A percentile compares a stretch with the other conserved stretches of the same genome.
Evolutionary conservation across 1,140 invertebrate genomes (phyloP).

Genomic region (Lutraria rhynchaena): DNA sequence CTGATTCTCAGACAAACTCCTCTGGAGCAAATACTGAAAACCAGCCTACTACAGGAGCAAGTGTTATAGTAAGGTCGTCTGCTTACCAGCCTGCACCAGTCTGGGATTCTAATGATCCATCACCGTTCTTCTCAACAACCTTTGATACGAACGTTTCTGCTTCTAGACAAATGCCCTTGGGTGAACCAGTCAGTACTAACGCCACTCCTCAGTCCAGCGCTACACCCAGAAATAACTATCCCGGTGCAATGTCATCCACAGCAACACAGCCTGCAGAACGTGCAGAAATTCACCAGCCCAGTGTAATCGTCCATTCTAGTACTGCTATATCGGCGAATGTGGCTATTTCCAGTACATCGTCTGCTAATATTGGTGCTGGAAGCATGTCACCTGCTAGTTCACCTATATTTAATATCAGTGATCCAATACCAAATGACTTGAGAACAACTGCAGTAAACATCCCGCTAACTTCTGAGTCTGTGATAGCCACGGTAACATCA

Average conservation of each 20-base stretch:
- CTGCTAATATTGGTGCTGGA: not conserved
- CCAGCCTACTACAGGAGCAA: constrained; percentile 3
- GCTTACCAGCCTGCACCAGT: constrained; percentile 21
- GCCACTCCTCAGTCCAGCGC: not conserved
- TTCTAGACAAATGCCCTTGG: not conserved
- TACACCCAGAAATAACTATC: not conserved
- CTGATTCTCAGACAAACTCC: constrained; percentile 10
- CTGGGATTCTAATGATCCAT: not conserved
- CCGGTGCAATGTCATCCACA: not conserved
- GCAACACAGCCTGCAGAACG: constrained; percentile 15
- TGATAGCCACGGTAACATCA: not conserved
- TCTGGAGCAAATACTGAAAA: constrained; percentile 74
- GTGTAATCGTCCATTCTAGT: constrained; percentile 78
- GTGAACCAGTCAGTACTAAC: not conserved
- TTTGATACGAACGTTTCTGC: constrained; percentile 1
- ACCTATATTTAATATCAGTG: constrained; percentile 25
- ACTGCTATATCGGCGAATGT: constrained; percentile 54
- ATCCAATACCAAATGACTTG: constrained; percentile 37
- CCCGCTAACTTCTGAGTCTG: constrained; percentile 38
- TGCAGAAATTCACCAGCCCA: constrained; percentile 69
- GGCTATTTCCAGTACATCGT: constrained; percentile 29
- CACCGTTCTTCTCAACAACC: constrained; percentile 34
- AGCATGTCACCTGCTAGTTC: constrained; percentile 25
- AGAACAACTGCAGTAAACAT: constrained; percentile 43
- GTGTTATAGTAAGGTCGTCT: constrained; percentile 45